Conservation (phyloP, 2,888 invertebrate species). For the Cryptus armator region DNA sequence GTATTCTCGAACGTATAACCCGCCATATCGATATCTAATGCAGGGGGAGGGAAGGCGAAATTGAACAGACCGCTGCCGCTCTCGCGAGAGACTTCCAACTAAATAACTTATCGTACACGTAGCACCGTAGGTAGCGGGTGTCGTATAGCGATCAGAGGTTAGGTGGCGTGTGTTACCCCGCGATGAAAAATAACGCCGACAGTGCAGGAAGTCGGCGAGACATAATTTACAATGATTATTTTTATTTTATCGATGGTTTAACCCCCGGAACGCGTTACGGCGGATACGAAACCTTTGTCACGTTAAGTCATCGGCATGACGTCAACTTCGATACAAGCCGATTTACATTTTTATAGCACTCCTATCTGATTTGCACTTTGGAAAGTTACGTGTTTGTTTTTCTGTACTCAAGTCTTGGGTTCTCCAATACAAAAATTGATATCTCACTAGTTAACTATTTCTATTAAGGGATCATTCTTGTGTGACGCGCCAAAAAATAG, state of each 20-base stretch:
- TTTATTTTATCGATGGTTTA: neutral
- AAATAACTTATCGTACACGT: slow-evolving; percentile 57
- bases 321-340: too few species aligned
- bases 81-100: slow-evolving; percentile 56
- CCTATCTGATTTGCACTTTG: too few species aligned
- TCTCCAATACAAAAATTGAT: too few species aligned
- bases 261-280: too few species aligned
- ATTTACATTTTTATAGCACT: too few species aligned
- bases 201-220: slow-evolving; percentile 70
- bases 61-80: slow-evolving; percentile 32
- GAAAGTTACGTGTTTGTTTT: too few species aligned
- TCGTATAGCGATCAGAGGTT: slow-evolving; percentile 62
- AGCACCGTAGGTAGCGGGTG: slow-evolving; percentile 58
- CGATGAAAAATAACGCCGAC: slow-evolving; percentile 52
- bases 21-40: slow-evolving; percentile 63
- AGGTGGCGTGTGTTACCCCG: slow-evolving; percentile 60
- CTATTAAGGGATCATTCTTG: too few species aligned
- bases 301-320: neutral
- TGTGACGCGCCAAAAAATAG: too few species aligned
- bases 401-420: too few species aligned
- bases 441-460: too few species aligned
- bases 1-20: slow-evolving; percentile 29
- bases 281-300: neutral
- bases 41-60: slow-evolving; percentile 31
- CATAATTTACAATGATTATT: slow-evolving; percentile 64